phyloP scores from a whole-genome alignment of 2,888 invertebrate genomes.

The Amiota communis region DNA sequence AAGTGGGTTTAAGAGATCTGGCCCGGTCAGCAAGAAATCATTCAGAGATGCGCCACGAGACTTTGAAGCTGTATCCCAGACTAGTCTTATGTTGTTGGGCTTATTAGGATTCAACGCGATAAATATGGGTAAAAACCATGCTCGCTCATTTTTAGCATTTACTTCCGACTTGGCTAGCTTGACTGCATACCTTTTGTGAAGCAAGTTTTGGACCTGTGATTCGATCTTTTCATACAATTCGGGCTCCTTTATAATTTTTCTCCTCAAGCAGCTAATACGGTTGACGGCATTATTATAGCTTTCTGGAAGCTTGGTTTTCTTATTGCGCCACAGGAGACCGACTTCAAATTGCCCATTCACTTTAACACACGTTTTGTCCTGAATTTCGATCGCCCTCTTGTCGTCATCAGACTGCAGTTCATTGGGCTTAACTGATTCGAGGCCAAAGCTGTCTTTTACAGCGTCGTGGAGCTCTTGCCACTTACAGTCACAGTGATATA shows the following conservation, averaged over 20 bases:
- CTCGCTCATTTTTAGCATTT: background rate
- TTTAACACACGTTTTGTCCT: slow-evolving; percentile 4
- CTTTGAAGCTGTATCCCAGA: background rate
- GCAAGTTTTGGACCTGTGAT: too few relatives aligned
- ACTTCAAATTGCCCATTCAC: slow-evolving; percentile 10
- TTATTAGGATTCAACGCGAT: slow-evolving; percentile 25
- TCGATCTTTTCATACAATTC: too few relatives aligned
- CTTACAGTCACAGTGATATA: background rate
- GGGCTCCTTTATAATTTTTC: too few relatives aligned
- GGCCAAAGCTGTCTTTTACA: background rate
- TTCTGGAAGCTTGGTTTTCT: background rate
- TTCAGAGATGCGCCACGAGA: background rate
- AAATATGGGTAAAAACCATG: slow-evolving; percentile 22
- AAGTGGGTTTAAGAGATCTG: background rate
- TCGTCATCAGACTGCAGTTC: slow-evolving; percentile 18
- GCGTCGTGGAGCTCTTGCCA: background rate
- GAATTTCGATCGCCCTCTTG: background rate
- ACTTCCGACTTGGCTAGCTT: background rate
- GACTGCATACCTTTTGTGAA: background rate
- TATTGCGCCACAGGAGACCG: slow-evolving; percentile 20
- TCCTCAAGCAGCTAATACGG: slow-evolving; percentile 12
- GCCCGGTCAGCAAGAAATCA: background rate
- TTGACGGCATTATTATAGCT: slow-evolving; percentile 1
- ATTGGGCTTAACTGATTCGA: slow-evolving; percentile 3
- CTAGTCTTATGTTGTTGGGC: slow-evolving; percentile 13